phyloP scores from a whole-genome alignment of 2,113 vertebrate species.

The Nesogale talazaci region DNA sequence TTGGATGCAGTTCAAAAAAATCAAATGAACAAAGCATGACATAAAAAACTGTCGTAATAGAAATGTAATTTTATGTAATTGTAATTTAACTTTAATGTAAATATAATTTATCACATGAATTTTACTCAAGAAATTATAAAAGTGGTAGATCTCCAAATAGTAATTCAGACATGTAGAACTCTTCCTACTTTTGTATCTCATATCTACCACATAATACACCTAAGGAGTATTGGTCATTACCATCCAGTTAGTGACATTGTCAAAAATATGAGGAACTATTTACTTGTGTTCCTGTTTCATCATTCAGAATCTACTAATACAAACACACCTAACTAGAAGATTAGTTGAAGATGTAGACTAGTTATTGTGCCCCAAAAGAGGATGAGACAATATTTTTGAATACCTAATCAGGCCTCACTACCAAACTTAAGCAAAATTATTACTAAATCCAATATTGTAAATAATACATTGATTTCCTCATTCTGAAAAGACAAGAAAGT shows the following conservation, averaged over 20 bases:
- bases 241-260: background rate
- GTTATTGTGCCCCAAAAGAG: background rate
- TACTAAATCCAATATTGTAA: background rate
- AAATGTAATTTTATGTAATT: background rate
- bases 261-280: background rate
- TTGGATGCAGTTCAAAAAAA: too few relatives aligned
- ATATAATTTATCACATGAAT: background rate
- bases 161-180: background rate
- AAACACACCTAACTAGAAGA: background rate
- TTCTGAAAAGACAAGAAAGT: background rate
- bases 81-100: background rate
- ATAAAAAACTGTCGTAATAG: background rate
- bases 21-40: too few relatives aligned
- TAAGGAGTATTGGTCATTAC: background rate
- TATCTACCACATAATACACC: background rate
- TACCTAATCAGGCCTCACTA: background rate
- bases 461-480: background rate
- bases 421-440: background rate
- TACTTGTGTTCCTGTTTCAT: background rate
- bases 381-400: background rate
- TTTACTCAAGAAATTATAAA: background rate
- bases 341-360: background rate
- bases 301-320: background rate
- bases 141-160: background rate
- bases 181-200: background rate